Conservation (phyloP, 2,888 invertebrate genomes). For the Synanthedon andrenaeformis region DNA sequence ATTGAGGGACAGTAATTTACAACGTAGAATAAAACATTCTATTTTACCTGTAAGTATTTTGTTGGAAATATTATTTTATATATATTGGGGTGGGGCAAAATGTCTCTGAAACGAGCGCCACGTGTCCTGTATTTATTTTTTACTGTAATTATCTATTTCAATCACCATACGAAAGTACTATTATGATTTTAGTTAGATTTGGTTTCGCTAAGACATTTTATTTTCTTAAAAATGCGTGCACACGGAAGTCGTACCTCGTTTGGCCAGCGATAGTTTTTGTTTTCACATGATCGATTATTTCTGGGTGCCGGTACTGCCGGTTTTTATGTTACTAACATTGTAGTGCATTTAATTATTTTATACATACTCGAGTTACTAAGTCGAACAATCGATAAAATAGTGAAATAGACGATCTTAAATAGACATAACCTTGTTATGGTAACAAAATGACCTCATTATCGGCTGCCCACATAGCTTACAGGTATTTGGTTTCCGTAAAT, state of each 20-base stretch:
- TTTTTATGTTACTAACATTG: too few relatives aligned
- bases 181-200: too few relatives aligned
- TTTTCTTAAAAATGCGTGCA: neutral
- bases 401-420: too few relatives aligned
- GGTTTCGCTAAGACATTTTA: too few relatives aligned
- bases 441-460: constrained; percentile 9
- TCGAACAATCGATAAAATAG: too few relatives aligned
- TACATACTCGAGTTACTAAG: too few relatives aligned
- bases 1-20: constrained; percentile 33
- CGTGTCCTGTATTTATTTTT: constrained; percentile 58
- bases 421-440: constrained; percentile 9
- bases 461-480: constrained; percentile 5
- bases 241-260: neutral
- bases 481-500: constrained; percentile 4
- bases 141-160: neutral
- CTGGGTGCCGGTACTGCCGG: constrained; percentile 20
- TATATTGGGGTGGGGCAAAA: constrained; percentile 62
- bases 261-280: constrained; percentile 17
- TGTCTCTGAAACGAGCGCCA: constrained; percentile 59
- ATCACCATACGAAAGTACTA: too few relatives aligned
- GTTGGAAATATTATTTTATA: constrained; percentile 41
- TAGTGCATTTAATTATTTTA: too few relatives aligned
- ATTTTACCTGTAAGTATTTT: constrained; percentile 41
- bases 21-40: constrained; percentile 28
- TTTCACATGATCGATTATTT: constrained; percentile 42